Conservation (phyloP, 2,113 vertebrate species). For the Microcebus tavaratra region DNA sequence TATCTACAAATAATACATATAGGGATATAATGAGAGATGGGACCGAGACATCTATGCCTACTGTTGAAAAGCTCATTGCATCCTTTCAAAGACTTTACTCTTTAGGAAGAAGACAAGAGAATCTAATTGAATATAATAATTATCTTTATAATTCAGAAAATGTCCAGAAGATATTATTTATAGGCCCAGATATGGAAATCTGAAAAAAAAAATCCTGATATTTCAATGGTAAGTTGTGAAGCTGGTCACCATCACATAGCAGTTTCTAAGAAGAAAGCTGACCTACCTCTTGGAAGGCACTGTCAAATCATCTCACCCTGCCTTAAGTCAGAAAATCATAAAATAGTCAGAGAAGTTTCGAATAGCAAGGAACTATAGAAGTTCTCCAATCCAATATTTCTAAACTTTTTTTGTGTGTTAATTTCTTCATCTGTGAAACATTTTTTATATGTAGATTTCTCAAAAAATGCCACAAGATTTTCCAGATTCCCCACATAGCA, state of each 20-base stretch:
- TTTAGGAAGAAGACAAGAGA: not conserved
- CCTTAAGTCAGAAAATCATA: not conserved
- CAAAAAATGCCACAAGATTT: not conserved
- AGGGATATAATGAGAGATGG: not conserved
- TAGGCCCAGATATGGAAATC: not conserved
- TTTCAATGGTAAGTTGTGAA: not conserved
- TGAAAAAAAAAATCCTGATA: not conserved
- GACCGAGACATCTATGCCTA: not conserved
- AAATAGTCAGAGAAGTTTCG: not conserved
- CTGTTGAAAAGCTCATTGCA: not conserved
- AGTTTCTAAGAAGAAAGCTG: not conserved
- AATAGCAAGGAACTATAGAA: not conserved
- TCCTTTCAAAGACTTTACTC: not conserved
- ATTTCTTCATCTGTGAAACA: not conserved
- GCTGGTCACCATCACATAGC: not conserved
- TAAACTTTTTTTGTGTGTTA: not conserved
- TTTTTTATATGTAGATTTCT: not conserved
- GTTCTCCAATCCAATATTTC: not conserved
- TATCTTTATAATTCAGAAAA: conserved; percentile 10
- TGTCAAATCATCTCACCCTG: not conserved
- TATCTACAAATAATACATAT: not conserved
- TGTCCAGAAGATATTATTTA: not conserved
- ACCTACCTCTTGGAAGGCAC: not conserved
- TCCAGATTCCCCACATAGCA: not conserved
- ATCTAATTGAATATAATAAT: not conserved